Evolutionary conservation across 37 sponge, comb jelly and placozoan species (phyloP), one percentile per base, ranked within the genome.

Genomic region (Diacarnus erythraeanus): DNA sequence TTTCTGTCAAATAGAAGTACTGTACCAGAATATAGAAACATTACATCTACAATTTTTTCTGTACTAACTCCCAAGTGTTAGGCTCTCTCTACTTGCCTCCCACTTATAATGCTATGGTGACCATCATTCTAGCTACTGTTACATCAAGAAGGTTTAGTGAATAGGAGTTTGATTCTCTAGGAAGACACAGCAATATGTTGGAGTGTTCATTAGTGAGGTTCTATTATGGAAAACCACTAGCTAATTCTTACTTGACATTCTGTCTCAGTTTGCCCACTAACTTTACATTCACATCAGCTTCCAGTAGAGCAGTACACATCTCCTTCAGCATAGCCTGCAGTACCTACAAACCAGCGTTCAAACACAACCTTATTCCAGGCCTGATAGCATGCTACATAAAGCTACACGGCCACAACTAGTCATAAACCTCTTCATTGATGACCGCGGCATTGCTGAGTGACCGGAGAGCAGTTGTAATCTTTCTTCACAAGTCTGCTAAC

Each of bases 381-480:
- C 18, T 12, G 12, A 18, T 54, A 54, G 21, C 30, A 27, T 61
- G 64, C 9, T 61, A 61, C n/a, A 20, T 23, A 23, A 29, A 61
- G 64, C 64, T 61, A 27, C 30, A 15, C 51, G 12, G 51, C 10
- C 35, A 8, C 40, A 15, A n/a, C n/a, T 12, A 47, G 51, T 6
- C 35, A 8, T n/a, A 15, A 71, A 97, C 97, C 80, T 98, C 98
- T 85, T 98, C 98, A 70, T 90, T 95, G 71, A 98, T 98, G 67
- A 98, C 94, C 30, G 95, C 93, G 8, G 98, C 98, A 36, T 90
- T 98, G 87, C 98, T 92, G 25, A 98, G 94, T 15, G 93, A 90
- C 64, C 89, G 85, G 59, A 98, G 72, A 3, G 98, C 98, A 23
- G 92, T 84, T 25, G 95, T 98, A 18, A 98, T 98, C 80, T 92